A percentile compares a stretch with the other conserved stretches of the same genome.
phyloP scores from a whole-genome alignment of 2,888 invertebrate species.

The Caenorhabditis sulstoni region DNA sequence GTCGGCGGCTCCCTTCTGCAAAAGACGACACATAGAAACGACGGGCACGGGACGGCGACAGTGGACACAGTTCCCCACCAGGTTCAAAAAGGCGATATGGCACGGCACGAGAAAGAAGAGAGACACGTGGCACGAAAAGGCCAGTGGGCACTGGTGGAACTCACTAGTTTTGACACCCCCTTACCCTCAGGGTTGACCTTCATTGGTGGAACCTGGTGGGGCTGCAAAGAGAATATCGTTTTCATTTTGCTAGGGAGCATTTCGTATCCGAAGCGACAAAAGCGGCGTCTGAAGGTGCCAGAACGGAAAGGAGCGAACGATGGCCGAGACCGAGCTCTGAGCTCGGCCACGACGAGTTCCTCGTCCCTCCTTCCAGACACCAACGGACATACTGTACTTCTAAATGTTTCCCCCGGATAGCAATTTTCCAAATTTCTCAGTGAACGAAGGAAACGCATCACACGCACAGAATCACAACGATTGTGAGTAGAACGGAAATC shows the following conservation, averaged over 20 bases:
- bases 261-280: slow-evolving; percentile 5
- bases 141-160: slow-evolving; percentile 36
- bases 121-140: slow-evolving; percentile 37
- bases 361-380: background rate
- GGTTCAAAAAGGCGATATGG: slow-evolving; percentile 58
- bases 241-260: slow-evolving; percentile 8
- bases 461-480: slow-evolving; percentile 31
- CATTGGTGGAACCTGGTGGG: slow-evolving; percentile 68
- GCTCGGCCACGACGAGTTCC: background rate
- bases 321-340: background rate
- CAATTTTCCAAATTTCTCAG: background rate
- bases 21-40: slow-evolving; percentile 29
- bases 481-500: slow-evolving; percentile 43
- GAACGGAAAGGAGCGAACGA: too few species aligned
- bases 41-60: slow-evolving; percentile 12
- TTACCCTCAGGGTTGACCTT: slow-evolving; percentile 64
- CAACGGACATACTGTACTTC: background rate
- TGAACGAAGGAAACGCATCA: slow-evolving; percentile 20
- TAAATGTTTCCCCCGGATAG: background rate
- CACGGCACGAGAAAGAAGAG: slow-evolving; percentile 49
- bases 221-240: slow-evolving; percentile 51
- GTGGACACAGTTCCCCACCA: slow-evolving; percentile 59
- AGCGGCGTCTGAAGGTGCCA: background rate
- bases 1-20: slow-evolving; percentile 76
- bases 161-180: slow-evolving; percentile 66